Percentiles rank a stretch among this genome's conserved stretches.
Evolutionary conservation across 2,888 invertebrate species (phyloP).

Genomic region (Lumbricus terrestris): DNA sequence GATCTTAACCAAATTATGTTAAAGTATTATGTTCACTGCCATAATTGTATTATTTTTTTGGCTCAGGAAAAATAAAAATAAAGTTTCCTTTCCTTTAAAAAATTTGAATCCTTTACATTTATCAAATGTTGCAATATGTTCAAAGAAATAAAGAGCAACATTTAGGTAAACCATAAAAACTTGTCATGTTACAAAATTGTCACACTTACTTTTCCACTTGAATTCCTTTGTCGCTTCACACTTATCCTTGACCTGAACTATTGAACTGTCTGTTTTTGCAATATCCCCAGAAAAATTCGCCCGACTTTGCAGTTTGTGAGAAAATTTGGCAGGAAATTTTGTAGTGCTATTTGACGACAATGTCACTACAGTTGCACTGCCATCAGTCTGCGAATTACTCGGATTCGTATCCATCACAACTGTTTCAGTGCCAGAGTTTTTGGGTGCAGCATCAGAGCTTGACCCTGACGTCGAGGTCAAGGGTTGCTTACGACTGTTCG

Average conservation of each 20-base stretch:
- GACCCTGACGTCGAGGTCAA: neutral
- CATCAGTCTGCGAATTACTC: neutral
- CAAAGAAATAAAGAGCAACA: neutral
- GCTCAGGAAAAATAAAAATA: too few species aligned
- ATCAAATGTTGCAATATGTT: neutral
- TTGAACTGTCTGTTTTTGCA: neutral
- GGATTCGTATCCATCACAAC: neutral
- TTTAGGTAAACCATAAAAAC: neutral
- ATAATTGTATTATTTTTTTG: too few species aligned
- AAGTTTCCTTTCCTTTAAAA: too few species aligned
- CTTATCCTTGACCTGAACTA: neutral
- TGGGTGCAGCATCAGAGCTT: neutral
- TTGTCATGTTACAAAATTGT: neutral
- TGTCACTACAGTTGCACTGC: neutral
- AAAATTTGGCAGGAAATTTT: constrained; percentile 23
- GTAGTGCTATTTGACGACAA: neutral
- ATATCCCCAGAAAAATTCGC: neutral
- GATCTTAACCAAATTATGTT: too few species aligned
- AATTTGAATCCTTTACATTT: too few species aligned
- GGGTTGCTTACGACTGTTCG: neutral
- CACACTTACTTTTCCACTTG: constrained; percentile 15
- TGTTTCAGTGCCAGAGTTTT: neutral
- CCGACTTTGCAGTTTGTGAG: constrained; percentile 5
- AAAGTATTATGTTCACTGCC: too few species aligned
- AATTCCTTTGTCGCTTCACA: neutral